A percentile compares a stretch with the other conserved stretches of the same genome.
Conservation (phyloP, 2,888 invertebrate species). For the Biston stratarius region DNA sequence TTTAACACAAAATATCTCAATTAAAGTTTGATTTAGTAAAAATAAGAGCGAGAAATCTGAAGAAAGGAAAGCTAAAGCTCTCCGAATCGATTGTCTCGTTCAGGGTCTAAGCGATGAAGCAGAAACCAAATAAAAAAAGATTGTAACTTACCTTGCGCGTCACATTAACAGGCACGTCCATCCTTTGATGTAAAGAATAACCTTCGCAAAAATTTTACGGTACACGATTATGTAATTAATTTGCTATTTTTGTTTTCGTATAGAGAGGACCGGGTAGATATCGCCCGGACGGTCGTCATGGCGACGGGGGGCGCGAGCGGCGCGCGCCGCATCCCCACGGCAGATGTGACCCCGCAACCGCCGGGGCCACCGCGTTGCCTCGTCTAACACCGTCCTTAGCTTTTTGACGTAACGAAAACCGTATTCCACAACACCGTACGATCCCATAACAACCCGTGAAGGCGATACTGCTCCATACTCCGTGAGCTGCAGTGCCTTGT, state of each 20-base stretch:
- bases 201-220: slow-evolving; percentile 69
- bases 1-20: neutral
- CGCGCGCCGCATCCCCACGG: slow-evolving; percentile 80
- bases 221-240: slow-evolving; percentile 82
- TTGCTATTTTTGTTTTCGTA: slow-evolving; percentile 84
- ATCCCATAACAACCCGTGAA: slow-evolving; percentile 27
- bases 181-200: slow-evolving; percentile 71
- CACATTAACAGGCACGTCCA: slow-evolving; percentile 52
- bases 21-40: neutral
- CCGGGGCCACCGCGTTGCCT: slow-evolving; percentile 71
- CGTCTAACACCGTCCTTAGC: slow-evolving; percentile 56
- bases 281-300: slow-evolving; percentile 81
- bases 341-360: slow-evolving; percentile 77
- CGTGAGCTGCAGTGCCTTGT: slow-evolving; percentile 46
- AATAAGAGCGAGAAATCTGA: neutral
- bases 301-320: slow-evolving; percentile 78
- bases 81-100: slow-evolving; percentile 40
- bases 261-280: slow-evolving; percentile 73
- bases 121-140: slow-evolving; percentile 26
- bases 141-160: slow-evolving; percentile 49
- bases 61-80: neutral
- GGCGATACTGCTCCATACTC: slow-evolving; percentile 19
- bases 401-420: slow-evolving; percentile 68
- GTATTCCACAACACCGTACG: slow-evolving; percentile 57
- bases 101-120: slow-evolving; percentile 17